These are phyloP conservation scores for Dynastes grantii DNA, from an alignment of 2,888 invertebrate genomes.

Conservation along the genomic window DNA sequence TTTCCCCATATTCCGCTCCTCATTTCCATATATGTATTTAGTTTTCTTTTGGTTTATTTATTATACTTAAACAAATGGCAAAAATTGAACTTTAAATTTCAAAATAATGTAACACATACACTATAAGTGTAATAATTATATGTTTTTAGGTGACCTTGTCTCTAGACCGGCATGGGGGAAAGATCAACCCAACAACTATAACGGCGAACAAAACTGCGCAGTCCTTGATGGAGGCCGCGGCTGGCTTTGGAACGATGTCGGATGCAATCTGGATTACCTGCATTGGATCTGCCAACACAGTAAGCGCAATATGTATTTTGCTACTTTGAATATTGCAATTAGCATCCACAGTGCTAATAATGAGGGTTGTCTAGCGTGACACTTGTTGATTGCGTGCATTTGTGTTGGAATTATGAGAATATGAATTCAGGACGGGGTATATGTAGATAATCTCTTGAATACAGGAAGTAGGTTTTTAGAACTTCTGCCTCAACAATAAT, in stretches of 20 bases:
- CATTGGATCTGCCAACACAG: constrained; percentile 95
- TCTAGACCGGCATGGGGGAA: constrained; percentile 91
- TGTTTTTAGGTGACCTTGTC: constrained; percentile 80
- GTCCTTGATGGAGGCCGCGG: constrained; percentile 91
- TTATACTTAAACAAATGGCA: too few relatives aligned
- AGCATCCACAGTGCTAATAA: background rate
- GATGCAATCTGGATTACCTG: constrained; percentile 92
- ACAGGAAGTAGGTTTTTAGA: constrained; percentile 11
- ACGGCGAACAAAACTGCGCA: constrained; percentile 96
- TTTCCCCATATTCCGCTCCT: too few relatives aligned
- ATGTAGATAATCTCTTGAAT: background rate
- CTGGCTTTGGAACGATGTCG: constrained; percentile 96
- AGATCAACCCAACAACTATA: constrained; percentile 96
- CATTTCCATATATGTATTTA: too few relatives aligned
- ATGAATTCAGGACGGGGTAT: background rate
- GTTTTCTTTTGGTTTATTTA: too few relatives aligned
- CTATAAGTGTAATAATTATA: background rate
- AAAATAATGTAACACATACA: background rate
- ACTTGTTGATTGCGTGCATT: background rate
- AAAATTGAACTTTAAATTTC: background rate
- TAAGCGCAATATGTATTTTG: constrained; percentile 72
- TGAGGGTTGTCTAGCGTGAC: background rate
- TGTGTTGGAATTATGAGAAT: background rate
- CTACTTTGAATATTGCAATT: background rate
- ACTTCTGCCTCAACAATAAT: background rate